A percentile compares a stretch with the other conserved stretches of the same genome.
Conservation (phyloP, 2,888 invertebrate genomes). For the Hypomecis punctinalis region DNA sequence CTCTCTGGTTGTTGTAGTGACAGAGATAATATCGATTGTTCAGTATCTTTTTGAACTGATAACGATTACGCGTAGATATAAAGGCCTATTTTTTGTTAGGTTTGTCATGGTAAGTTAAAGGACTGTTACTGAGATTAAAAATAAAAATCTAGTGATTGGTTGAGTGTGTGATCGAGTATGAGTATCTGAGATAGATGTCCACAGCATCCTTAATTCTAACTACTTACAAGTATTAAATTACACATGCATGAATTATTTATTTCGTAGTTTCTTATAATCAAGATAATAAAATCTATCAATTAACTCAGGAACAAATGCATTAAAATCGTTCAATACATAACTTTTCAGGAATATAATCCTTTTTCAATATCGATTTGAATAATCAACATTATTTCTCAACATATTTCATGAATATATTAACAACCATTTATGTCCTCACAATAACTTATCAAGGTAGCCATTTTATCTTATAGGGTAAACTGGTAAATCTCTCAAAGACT, state of each 20-base stretch:
- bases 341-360: slow-evolving; percentile 61
- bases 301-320: slow-evolving; percentile 86
- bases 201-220: slow-evolving; percentile 49
- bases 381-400: slow-evolving; percentile 70
- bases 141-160: too few species aligned
- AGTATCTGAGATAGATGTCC: slow-evolving; percentile 18
- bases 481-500: slow-evolving; percentile 83
- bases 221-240: slow-evolving; percentile 74
- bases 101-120: too few species aligned
- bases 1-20: too few species aligned
- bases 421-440: slow-evolving; percentile 77
- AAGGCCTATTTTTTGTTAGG: too few species aligned
- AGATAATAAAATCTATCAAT: slow-evolving; percentile 82
- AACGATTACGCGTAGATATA: too few species aligned
- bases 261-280: slow-evolving; percentile 54
- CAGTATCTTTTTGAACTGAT: too few species aligned
- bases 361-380: slow-evolving; percentile 74
- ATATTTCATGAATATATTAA: slow-evolving; percentile 82
- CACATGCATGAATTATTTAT: slow-evolving; percentile 68
- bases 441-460: slow-evolving; percentile 78
- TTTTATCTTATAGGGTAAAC: slow-evolving; percentile 77
- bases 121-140: too few species aligned
- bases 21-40: too few species aligned
- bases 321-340: slow-evolving; percentile 78
- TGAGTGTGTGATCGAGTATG: not conserved